Conservation (phyloP, 2,888 invertebrate genomes). For the Aproaerema taeniolella region DNA sequence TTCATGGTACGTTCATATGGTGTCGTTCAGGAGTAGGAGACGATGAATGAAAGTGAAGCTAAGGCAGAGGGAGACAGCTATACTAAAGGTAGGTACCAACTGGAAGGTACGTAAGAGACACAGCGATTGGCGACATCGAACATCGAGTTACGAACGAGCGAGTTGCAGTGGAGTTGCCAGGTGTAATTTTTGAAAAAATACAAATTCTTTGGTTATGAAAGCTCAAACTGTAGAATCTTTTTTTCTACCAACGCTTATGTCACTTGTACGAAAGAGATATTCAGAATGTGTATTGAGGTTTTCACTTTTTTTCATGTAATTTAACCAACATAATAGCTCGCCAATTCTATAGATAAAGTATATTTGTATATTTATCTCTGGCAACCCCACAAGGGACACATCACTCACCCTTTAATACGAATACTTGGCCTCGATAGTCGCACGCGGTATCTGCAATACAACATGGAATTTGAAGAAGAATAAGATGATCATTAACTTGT, state of each 20-base stretch:
- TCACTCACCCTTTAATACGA: slow-evolving; percentile 60
- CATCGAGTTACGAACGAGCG: background rate
- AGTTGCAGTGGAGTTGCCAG: background rate
- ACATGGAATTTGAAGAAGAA: too few species aligned
- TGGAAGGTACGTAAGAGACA: background rate
- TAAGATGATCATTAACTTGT: too few species aligned
- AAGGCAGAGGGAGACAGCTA: background rate
- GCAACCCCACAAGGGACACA: background rate
- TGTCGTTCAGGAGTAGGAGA: background rate
- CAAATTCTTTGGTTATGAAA: too few species aligned
- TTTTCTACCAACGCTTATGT: too few species aligned
- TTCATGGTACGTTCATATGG: background rate
- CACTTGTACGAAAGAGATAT: too few species aligned
- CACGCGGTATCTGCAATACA: slow-evolving; percentile 56
- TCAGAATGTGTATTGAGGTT: too few species aligned
- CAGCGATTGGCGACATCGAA: background rate
- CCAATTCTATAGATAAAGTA: too few species aligned
- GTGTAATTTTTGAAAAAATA: background rate
- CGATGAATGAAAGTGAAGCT: background rate
- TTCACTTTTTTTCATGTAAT: too few species aligned
- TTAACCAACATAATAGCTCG: too few species aligned
- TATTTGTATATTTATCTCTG: too few species aligned
- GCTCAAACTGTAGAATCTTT: too few species aligned
- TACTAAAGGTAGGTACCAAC: background rate
- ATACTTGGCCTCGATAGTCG: slow-evolving; percentile 52